phyloP scores from a whole-genome alignment of 2,113 vertebrate species.

The Corythornis madagascariensis region DNA sequence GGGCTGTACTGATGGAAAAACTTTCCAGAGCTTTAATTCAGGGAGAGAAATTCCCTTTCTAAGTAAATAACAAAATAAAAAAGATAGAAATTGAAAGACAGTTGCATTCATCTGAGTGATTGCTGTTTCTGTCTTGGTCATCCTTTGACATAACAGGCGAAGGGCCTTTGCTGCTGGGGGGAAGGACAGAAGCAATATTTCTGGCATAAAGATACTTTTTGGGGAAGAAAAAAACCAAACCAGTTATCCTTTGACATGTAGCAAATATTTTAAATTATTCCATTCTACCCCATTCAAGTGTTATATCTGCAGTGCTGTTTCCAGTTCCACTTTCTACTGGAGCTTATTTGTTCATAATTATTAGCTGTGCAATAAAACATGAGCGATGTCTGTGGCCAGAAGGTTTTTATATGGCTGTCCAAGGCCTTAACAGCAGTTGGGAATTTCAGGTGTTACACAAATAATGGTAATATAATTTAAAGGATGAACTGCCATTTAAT shows the following conservation, averaged over 20 bases:
- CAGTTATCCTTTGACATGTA: not conserved
- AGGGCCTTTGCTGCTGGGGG: constrained; percentile 19
- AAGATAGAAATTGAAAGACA: not conserved
- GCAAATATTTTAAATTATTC: not conserved
- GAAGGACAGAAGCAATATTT: not conserved
- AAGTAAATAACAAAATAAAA: not conserved
- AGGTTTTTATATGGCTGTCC: not conserved
- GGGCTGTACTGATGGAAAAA: not conserved
- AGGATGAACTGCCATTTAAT: constrained; percentile 50
- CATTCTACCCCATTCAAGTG: not conserved
- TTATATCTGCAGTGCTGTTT: not conserved
- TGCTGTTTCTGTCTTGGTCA: not conserved
- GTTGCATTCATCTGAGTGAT: not conserved
- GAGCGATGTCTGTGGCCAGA: not conserved
- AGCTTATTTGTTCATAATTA: not conserved
- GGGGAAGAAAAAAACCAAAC: not conserved
- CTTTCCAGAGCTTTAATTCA: not conserved
- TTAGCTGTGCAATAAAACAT: not conserved
- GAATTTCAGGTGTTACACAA: constrained; percentile 9
- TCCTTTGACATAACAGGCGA: not conserved
- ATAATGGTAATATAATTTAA: not conserved
- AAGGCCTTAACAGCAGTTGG: not conserved
- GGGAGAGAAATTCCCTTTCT: not conserved
- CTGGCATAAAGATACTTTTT: not conserved
- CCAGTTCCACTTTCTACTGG: not conserved